These are phyloP conservation scores for Metalampra italica DNA, from an alignment of 2,888 invertebrate species.

Conservation along the genomic window DNA sequence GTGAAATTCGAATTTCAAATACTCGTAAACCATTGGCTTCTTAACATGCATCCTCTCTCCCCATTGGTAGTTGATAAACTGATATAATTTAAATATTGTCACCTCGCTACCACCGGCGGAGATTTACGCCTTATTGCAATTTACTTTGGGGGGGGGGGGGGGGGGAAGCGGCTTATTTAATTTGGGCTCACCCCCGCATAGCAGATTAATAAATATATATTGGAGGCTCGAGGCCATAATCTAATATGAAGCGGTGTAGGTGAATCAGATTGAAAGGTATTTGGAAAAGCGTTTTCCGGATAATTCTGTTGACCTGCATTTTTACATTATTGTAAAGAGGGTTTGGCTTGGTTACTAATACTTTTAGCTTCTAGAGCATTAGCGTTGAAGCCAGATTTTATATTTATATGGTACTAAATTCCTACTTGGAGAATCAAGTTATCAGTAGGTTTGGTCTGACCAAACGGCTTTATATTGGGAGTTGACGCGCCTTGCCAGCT, in stretches of 20 bases:
- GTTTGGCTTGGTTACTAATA: no score
- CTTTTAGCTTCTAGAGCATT: no score
- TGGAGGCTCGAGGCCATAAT: slow-evolving; percentile 25
- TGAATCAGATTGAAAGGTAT: neutral
- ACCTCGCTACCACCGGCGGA: slow-evolving; percentile 42
- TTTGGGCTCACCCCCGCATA: slow-evolving; percentile 41
- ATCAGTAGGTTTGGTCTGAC: no score
- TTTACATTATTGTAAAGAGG: no score
- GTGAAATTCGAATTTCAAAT: slow-evolving; percentile 56
- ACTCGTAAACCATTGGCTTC: slow-evolving; percentile 11
- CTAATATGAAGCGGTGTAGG: slow-evolving; percentile 8
- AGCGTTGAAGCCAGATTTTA: no score
- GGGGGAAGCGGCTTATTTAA: slow-evolving; percentile 67
- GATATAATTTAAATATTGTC: slow-evolving; percentile 75
- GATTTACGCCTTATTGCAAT: slow-evolving; percentile 68
- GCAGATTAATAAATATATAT: slow-evolving; percentile 64
- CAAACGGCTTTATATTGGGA: no score
- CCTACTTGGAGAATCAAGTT: no score
- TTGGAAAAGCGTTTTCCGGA: neutral
- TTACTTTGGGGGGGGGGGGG: slow-evolving; percentile 62
- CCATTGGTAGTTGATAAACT: slow-evolving; percentile 61
- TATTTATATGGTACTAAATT: no score
- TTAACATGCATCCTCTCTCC: slow-evolving; percentile 21
- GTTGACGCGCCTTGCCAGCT: no score
- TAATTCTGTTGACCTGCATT: no score